Conservation (phyloP, 2,113 vertebrate genomes). For the Tauraco erythrolophus region DNA sequence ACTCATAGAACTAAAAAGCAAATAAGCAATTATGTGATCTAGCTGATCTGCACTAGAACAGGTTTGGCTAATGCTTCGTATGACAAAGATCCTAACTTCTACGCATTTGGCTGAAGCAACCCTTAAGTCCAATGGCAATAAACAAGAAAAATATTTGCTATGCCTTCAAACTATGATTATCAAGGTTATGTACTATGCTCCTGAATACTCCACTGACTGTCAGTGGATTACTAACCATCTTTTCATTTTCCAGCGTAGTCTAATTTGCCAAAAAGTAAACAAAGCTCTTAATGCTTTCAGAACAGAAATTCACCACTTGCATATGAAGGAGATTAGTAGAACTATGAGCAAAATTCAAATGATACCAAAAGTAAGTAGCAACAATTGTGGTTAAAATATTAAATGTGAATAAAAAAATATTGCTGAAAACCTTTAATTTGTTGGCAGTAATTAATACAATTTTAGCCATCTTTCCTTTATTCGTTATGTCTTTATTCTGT, state of each 20-base stretch:
- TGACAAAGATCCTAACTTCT: neutral
- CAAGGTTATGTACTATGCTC: neutral
- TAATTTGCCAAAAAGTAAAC: constrained; percentile 56
- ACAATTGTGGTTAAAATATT: constrained; percentile 25
- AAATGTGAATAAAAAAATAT: constrained; percentile 66
- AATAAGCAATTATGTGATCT: neutral
- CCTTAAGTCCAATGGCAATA: neutral
- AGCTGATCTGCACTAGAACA: neutral
- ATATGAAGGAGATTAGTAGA: neutral
- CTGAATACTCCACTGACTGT: neutral
- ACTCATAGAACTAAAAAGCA: neutral
- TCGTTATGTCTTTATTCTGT: constrained; percentile 64
- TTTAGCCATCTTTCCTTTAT: constrained; percentile 48
- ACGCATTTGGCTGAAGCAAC: neutral
- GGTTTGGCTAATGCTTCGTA: neutral
- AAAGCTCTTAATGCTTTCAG: constrained; percentile 5
- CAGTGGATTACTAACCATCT: constrained; percentile 29
- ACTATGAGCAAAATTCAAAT: neutral
- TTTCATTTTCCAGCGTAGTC: constrained; percentile 23
- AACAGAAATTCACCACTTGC: neutral
- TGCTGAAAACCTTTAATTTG: constrained; percentile 72
- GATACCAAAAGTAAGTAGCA: neutral
- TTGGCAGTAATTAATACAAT: constrained; percentile 70
- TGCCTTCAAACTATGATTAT: neutral
- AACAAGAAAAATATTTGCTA: neutral